Base-by-base conservation (phyloP, 2,113 vertebrate genomes). In the Serinus canaria region DNA sequence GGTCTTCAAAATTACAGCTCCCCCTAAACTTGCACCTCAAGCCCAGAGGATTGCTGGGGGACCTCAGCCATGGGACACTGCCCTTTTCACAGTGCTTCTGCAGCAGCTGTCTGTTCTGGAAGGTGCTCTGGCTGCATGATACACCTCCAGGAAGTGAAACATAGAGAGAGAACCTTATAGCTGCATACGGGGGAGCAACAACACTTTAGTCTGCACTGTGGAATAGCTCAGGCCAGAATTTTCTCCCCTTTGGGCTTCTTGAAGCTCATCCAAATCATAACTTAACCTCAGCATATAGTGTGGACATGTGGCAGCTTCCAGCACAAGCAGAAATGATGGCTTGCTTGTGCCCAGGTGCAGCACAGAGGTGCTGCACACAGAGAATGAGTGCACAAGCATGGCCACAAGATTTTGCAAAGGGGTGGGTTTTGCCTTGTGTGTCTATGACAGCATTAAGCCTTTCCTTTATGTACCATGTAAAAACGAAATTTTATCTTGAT, bases 141-240 rank as follows among this genome's bases (percentile, higher is more conserved):
- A 14, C 10, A 43, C 15, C 15, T 66, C 25, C 35, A 73, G 31
- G 7, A 87, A 73, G 1, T 17, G 50, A 69, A 62, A 59, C 10
- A 50, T 4, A 19, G 5, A 17, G 27, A 35, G 22, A 23, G 8
- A 50, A 8, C 31, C 12, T n/a, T 52, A 5, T 11, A 44, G 25
- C 52, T 73, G n/a, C 10, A 9, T 17, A 13, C 8, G 13, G 11
- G 46, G 23, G 55, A 41, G 64, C 1, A 4, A n/a, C n/a, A 67
- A 4, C 15, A 11, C 19, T 46, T 8, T 9, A 33, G 23, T 37
- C 20, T 1, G 1, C 30, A 5, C 35, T 22, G 22, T 28, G 23
- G 33, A 58, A 55, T 15, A 39, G 4, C 30, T 50, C 21, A 6
- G 39, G 17, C 15, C 39, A 63, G 52, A 83, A n/a, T 33, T 59